Conservation (phyloP, 2,888 invertebrate species). For the Apodemia zela region DNA sequence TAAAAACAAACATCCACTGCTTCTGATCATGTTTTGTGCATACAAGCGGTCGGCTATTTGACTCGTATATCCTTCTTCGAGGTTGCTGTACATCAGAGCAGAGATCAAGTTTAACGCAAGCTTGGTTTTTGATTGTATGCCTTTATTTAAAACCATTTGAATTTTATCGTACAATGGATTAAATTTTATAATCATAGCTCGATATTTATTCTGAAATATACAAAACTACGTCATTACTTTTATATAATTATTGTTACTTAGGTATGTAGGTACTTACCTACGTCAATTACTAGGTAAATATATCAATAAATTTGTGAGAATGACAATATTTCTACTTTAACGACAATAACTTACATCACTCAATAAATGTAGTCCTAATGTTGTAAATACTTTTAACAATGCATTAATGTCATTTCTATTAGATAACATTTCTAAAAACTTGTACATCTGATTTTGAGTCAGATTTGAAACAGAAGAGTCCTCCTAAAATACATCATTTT, state of each 20-base stretch:
- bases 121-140: constrained; percentile 42
- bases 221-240: neutral
- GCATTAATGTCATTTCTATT: constrained; percentile 42
- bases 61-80: constrained; percentile 36
- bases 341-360: constrained; percentile 47
- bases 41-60: constrained; percentile 40
- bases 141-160: constrained; percentile 40
- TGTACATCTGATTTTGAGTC: constrained; percentile 39
- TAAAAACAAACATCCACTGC: constrained; percentile 56
- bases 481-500: constrained; percentile 18
- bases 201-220: constrained; percentile 40
- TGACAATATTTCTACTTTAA: neutral
- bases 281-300: too few species aligned
- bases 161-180: constrained; percentile 52
- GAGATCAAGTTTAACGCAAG: constrained; percentile 54
- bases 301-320: too few species aligned
- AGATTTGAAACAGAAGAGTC: constrained; percentile 30
- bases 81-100: constrained; percentile 43
- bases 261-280: too few species aligned
- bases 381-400: constrained; percentile 42
- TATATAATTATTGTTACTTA: too few species aligned
- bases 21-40: constrained; percentile 54
- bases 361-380: constrained; percentile 48
- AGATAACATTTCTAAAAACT: constrained; percentile 46
- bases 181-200: constrained; percentile 46